Evolutionary conservation across 1,140 invertebrate genomes (phyloP).

Genomic region (Globodera rostochiensis): DNA sequence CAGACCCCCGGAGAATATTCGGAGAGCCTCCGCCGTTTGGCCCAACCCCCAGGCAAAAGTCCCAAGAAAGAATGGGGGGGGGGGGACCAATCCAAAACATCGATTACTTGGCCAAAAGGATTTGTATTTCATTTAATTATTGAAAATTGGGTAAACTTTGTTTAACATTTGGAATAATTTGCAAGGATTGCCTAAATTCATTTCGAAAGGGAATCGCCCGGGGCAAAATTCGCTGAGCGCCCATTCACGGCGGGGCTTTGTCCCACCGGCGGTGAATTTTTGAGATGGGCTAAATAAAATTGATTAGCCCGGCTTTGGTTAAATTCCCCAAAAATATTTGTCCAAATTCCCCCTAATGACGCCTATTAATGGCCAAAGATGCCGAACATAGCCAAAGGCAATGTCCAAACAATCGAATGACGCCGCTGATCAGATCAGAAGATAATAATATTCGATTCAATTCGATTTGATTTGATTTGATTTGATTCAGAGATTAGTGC

Average conservation of each 20-base stretch:
- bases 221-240: neutral
- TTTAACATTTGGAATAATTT: neutral
- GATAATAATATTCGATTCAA: neutral
- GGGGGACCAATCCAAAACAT: neutral
- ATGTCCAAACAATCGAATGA: neutral
- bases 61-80: neutral
- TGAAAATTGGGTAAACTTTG: conserved; percentile 2
- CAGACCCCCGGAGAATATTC: neutral
- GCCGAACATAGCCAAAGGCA: neutral
- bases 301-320: neutral
- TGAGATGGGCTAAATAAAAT: neutral
- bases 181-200: neutral
- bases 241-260: neutral
- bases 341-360: no score
- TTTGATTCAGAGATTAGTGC: no score
- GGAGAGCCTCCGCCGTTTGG: no score
- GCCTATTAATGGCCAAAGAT: no score
- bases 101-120: neutral
- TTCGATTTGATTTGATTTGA: no score
- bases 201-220: neutral
- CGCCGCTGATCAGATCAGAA: neutral
- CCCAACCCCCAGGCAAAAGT: no score
- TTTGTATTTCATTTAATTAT: neutral
- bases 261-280: neutral
- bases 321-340: no score